These are phyloP conservation scores for Amblyraja radiata DNA, from an alignment of 2,797 vertebrate genomes.

Conservation along the genomic window DNA sequence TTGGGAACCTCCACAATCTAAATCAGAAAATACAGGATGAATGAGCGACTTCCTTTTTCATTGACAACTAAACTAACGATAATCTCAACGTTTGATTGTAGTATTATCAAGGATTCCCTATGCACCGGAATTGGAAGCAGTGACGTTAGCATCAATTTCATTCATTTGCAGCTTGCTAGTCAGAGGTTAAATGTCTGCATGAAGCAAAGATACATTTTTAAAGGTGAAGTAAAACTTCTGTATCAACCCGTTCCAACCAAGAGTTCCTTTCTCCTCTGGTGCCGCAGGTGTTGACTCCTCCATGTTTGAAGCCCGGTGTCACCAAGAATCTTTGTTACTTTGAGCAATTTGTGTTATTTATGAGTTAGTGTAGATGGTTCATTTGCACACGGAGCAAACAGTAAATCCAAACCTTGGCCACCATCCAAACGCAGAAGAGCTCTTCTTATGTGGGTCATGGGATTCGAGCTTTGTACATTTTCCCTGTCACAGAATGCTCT, in stretches of 20 bases:
- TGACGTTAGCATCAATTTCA: neutral
- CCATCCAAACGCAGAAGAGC: neutral
- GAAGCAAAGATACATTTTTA: neutral
- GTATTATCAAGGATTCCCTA: neutral
- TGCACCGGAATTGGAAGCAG: neutral
- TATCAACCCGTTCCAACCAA: neutral
- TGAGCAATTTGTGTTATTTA: neutral
- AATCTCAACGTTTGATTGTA: slow-evolving; percentile 3
- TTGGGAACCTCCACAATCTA: neutral
- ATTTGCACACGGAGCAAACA: neutral
- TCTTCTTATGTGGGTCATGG: neutral
- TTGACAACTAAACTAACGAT: neutral
- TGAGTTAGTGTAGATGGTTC: neutral
- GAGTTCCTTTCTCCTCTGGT: neutral
- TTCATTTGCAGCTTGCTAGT: neutral
- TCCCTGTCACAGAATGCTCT: neutral
- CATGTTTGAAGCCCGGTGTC: neutral
- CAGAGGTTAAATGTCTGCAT: neutral
- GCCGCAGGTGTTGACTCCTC: neutral
- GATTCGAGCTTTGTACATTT: neutral
- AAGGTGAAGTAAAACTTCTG: neutral
- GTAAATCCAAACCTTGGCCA: neutral
- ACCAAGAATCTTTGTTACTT: neutral
- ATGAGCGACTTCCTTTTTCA: neutral
- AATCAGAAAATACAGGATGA: neutral